Conservation (phyloP, 2,113 vertebrate species). For the Bolborhynchus lineola region DNA sequence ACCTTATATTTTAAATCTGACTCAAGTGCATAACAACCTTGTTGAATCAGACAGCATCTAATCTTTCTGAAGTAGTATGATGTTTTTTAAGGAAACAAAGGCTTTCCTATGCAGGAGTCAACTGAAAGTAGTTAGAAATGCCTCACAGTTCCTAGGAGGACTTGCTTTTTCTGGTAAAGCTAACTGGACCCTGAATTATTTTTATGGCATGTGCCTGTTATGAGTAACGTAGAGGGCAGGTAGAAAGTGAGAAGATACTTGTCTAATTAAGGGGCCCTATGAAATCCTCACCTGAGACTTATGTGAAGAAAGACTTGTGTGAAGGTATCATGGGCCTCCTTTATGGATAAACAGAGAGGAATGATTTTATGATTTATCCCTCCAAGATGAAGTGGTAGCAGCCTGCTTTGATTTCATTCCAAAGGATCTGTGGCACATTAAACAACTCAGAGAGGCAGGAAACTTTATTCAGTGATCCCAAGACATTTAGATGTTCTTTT, state of each 20-base stretch:
- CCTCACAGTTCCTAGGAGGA: not conserved
- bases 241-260: not conserved
- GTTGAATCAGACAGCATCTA: not conserved
- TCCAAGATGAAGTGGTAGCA: not conserved
- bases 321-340: not conserved
- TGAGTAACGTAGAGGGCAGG: not conserved
- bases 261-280: not conserved
- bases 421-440: not conserved
- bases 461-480: not conserved
- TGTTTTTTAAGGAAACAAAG: not conserved
- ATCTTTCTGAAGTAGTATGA: not conserved
- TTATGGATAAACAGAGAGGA: not conserved
- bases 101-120: not conserved
- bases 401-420: not conserved
- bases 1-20: not conserved
- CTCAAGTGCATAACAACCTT: not conserved
- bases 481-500: not conserved
- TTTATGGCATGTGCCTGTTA: not conserved
- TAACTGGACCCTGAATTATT: not conserved
- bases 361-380: not conserved
- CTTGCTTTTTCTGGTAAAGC: not conserved
- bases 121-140: not conserved
- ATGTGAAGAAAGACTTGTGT: not conserved
- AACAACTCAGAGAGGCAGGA: not conserved
- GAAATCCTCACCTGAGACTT: not conserved